Evolutionary conservation across 2,113 vertebrate genomes (phyloP).

Genomic region (Crotophaga sulcirostris): DNA sequence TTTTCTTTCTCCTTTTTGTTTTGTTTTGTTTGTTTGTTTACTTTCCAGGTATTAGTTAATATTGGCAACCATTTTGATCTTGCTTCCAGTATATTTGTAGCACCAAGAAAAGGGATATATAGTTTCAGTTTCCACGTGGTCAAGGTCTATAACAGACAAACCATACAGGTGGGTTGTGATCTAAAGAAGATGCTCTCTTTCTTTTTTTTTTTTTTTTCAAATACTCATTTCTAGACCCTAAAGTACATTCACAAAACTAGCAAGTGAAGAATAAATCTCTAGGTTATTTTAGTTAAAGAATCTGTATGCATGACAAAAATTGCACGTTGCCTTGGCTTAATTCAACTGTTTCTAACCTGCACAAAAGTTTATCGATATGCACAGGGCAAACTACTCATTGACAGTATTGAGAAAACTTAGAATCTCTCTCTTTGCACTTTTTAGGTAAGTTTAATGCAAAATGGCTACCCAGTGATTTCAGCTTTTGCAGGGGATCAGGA

Average conservation of each 20-base stretch:
- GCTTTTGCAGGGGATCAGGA: conserved; percentile 99
- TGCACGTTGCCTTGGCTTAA: neutral
- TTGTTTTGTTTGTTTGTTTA: conserved; percentile 11
- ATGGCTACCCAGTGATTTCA: conserved; percentile 96
- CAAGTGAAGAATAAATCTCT: neutral
- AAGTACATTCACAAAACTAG: neutral
- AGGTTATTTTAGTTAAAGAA: neutral
- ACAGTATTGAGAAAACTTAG: conserved; percentile 31
- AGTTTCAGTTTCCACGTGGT: conserved; percentile 99
- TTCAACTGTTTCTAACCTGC: neutral
- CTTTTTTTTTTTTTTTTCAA: neutral
- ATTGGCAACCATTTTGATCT: conserved; percentile 99
- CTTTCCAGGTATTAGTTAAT: conserved; percentile 94
- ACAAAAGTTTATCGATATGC: neutral
- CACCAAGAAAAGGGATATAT: conserved; percentile 97
- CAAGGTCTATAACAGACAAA: conserved; percentile 99
- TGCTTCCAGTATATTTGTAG: conserved; percentile 95
- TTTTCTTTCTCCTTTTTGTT: neutral
- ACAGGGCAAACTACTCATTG: neutral
- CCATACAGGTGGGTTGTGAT: conserved; percentile 91
- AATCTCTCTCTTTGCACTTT: conserved; percentile 57
- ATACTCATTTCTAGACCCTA: neutral
- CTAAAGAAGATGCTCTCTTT: neutral
- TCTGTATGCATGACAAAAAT: neutral
- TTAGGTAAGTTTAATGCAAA: conserved; percentile 99